These are phyloP conservation scores for Leptothorax acervorum DNA, from an alignment of 2,888 invertebrate species.

Conservation along the genomic window DNA sequence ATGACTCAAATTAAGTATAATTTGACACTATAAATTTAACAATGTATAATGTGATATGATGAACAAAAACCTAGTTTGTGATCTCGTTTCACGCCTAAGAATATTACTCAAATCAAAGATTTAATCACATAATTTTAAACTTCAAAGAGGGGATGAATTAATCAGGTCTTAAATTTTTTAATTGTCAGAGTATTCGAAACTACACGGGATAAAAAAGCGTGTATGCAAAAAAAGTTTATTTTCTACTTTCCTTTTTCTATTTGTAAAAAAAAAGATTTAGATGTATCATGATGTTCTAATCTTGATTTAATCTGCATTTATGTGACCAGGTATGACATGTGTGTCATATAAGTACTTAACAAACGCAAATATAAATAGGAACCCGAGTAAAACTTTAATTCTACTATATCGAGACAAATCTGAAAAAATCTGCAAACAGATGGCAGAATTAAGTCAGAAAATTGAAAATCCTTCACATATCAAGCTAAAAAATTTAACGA, in stretches of 20 bases:
- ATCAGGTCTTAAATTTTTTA: not conserved
- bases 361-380: not conserved
- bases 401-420: not conserved
- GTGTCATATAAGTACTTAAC: not conserved
- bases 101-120: constrained; percentile 2
- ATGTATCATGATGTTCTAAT: not conserved
- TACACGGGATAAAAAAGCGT: not conserved
- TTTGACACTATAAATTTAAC: too few relatives aligned
- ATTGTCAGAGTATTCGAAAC: not conserved
- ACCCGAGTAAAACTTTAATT: not conserved
- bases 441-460: not conserved
- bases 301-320: not conserved
- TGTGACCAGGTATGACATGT: not conserved
- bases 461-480: not conserved
- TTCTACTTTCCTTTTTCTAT: not conserved
- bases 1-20: too few relatives aligned
- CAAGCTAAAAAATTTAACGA: not conserved
- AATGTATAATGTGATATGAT: too few relatives aligned
- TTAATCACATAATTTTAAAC: not conserved
- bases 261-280: not conserved
- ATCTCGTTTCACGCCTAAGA: not conserved
- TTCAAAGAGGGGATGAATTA: not conserved
- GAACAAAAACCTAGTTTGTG: not conserved
- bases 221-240: too few relatives aligned
- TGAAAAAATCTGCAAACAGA: not conserved